Evolutionary conservation across 2,888 invertebrate species (phyloP).

Genomic region (Caenorhabditis zanzibari): DNA sequence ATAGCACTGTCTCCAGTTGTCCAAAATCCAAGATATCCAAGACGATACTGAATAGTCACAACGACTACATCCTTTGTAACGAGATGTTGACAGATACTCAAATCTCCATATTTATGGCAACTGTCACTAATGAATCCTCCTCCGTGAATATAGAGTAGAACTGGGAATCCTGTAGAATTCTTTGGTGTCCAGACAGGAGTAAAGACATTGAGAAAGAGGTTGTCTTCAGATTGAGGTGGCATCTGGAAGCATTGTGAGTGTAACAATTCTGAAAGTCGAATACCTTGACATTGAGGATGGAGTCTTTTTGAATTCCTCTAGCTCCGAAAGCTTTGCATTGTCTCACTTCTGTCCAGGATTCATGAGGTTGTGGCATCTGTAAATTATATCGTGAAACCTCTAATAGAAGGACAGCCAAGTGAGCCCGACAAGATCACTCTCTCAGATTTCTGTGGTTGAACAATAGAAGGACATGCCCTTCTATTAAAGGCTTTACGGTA

Average conservation of each 20-base stretch:
- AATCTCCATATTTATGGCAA: constrained; percentile 71
- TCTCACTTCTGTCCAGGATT: constrained; percentile 68
- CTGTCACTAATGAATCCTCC: constrained; percentile 72
- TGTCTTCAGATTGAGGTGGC: constrained; percentile 69
- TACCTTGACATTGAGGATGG: constrained; percentile 40
- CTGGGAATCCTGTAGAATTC: constrained; percentile 67
- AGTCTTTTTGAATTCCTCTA: constrained; percentile 67
- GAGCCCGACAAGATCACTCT: too few species aligned
- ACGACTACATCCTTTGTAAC: constrained; percentile 72
- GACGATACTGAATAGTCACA: constrained; percentile 76
- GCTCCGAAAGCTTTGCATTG: constrained; percentile 69
- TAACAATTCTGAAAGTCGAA: neutral
- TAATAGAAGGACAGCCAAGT: too few species aligned
- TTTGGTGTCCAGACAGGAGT: constrained; percentile 70
- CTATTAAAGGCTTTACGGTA: too few species aligned
- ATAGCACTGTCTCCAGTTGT: constrained; percentile 70
- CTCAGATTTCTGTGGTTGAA: too few species aligned
- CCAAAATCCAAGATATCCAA: constrained; percentile 74
- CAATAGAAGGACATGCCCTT: too few species aligned
- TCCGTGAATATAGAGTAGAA: constrained; percentile 73
- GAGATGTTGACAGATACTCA: constrained; percentile 69
- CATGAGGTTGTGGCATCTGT: constrained; percentile 69
- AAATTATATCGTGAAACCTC: neutral
- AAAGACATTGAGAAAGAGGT: constrained; percentile 73
- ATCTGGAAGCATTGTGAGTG: neutral